These are phyloP conservation scores for Drosophila grimshawi DNA, from an alignment of 1,140 invertebrate species.

Conservation along the genomic window DNA sequence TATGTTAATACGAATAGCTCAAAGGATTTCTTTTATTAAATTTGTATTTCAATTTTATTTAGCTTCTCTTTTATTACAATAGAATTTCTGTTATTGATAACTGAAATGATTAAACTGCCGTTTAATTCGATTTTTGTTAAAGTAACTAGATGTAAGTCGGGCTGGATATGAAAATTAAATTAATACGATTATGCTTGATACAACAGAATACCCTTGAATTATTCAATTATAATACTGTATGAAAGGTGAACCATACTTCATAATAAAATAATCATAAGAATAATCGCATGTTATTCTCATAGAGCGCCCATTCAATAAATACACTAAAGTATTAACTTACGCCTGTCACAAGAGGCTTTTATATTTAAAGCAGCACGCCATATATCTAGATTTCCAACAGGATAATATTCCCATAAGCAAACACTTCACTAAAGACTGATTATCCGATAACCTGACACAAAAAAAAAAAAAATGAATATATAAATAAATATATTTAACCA, in stretches of 20 bases:
- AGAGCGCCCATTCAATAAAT: background rate
- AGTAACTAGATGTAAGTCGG: background rate
- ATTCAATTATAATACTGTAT: no score
- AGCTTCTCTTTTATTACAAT: background rate
- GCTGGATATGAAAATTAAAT: background rate
- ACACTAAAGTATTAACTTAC: background rate
- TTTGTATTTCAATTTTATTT: background rate
- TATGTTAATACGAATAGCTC: background rate
- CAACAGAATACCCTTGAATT: no score
- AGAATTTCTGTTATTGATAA: background rate
- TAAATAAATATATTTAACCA: background rate
- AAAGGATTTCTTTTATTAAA: background rate
- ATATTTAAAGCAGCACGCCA: background rate
- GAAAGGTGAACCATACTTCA: no score
- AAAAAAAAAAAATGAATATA: slow-evolving; percentile 1
- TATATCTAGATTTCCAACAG: background rate
- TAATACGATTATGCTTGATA: background rate
- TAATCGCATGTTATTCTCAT: background rate
- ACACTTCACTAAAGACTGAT: slow-evolving; percentile 6
- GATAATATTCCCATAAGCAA: background rate
- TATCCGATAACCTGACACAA: slow-evolving; percentile 5
- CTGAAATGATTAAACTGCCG: background rate
- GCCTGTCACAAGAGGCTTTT: background rate
- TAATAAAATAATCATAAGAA: no score
- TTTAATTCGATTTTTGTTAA: background rate